Conservation (phyloP, 2,113 vertebrate genomes). For the Carassius auratus region DNA sequence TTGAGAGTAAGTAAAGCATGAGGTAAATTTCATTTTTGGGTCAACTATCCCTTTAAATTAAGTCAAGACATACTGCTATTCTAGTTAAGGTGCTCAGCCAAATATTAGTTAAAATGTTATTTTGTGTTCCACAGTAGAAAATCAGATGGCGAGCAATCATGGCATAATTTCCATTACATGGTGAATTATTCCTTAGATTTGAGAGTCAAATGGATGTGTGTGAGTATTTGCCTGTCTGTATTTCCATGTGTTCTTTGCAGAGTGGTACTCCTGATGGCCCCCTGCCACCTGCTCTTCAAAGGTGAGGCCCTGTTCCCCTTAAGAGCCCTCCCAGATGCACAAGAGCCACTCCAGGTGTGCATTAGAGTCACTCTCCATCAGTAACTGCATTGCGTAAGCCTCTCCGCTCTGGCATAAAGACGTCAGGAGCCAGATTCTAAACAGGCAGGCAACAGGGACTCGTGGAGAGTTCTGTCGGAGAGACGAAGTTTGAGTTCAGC, state of each 20-base stretch:
- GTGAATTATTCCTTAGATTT: background rate
- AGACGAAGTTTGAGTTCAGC: conserved; percentile 17
- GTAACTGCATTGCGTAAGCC: background rate
- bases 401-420: background rate
- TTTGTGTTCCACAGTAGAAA: background rate
- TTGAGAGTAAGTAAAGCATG: background rate
- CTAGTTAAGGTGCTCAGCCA: too few species aligned
- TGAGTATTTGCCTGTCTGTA: conserved; percentile 11
- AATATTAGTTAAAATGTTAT: too few species aligned
- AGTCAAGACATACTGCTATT: too few species aligned
- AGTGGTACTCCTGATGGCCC: background rate
- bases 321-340: conserved; percentile 12
- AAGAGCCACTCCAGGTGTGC: conserved; percentile 27
- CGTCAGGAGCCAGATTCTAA: conserved; percentile 2
- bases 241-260: background rate
- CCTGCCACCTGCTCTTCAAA: conserved; percentile 17
- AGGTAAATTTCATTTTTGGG: too few species aligned
- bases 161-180: background rate
- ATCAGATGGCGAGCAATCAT: background rate
- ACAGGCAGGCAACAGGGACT: conserved; percentile 4
- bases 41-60: too few species aligned
- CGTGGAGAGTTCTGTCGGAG: background rate
- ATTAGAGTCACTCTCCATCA: conserved; percentile 27
- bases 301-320: background rate
- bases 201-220: background rate